Base-by-base conservation (phyloP, 1,140 invertebrate species). In the Drusus annulatus region DNA sequence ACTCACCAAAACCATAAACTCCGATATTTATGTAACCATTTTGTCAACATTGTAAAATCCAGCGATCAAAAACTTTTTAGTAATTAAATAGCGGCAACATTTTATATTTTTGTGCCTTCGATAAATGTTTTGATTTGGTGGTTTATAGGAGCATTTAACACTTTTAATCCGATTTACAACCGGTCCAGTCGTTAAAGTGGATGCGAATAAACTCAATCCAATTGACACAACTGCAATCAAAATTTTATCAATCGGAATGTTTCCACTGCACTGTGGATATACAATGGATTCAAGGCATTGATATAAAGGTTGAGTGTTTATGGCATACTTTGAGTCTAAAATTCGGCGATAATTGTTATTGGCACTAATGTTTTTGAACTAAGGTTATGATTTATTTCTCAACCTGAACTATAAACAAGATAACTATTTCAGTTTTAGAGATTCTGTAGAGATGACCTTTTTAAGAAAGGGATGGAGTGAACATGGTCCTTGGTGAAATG, bases 31-130 rank as follows among this genome's bases (percentile, higher is more conserved):
- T 56, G 19, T 56, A 17, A 13, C 10, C 19, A 6, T 56, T n/a
- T 21, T 63, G 60, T 23, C 17, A 63, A 63, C 60, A 28, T 28
- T 23, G 23, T 63, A 8, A 63, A 63, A 63, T 63, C 23, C 36
- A 25, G 17, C 16, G 19, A 28, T 25, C 60, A 63, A 63, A 45
- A 63, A 63, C 19, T 63, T 23, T 63, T 7, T 8, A 63, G 23
- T 63, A 63, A 21, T 63, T 63, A 13, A 63, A 63, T 63, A 13
- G 19, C 15, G 23, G 60, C 7, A 63, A 23, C 60, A 25, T 63
- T 63, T 63, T 63, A 28, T 63, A 13, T 21, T 28, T 63, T 63
- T 16, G 7, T 63, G 23, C 23, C 23, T 16, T 21, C 28, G 19
- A 63, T 63, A 15, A 16, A 56, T 10, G 54, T 56, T 56, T 17